Evolutionary conservation across 2,888 invertebrate genomes (phyloP), one percentile per base, ranked within the genome.

Genomic region (Margaritifera margaritifera): DNA sequence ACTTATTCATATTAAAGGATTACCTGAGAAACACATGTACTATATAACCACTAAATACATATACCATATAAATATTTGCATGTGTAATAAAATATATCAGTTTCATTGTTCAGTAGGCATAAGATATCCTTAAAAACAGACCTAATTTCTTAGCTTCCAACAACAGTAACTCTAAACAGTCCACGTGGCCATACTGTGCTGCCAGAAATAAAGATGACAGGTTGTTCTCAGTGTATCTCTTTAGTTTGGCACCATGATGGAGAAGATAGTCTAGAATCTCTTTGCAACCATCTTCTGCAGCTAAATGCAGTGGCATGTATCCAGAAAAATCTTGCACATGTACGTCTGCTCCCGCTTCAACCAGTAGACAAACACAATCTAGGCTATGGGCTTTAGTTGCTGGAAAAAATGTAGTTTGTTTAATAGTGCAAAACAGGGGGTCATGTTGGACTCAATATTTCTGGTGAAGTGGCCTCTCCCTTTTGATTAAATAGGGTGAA

Each of bases 191-290:
- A 71, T 79, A 82, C 67, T 89, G 87, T 18, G 89, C 85, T 20
- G 90, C 89, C 11, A 86, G 68, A 69, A 90, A 89, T 6, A 90
- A 67, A 3, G 90, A 88, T 8, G 88, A 88, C 50, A 89, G 79
- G 59, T 82, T 74, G 55, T 82, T 80, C 25, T 87, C 87, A 55
- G 85, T 82, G 51, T 61, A 74, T 25, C 82, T 64, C 54, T 80
- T 78, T 5, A 87, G 62, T 18, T 77, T 68, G 19, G 86, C 86
- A 15, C 85, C 85, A 58, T 81, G 75, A 52, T 83, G 73, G 11
- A 86, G 68, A 3, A 86, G 73, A 52, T 66, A 67, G 20, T 60
- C 61, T 6, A 84, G 72, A 6, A 84, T 72, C 25, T 80, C 74
- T 8, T 68, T 42, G 24, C 68, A 65, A 1, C 84, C 83, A 42